Evolutionary conservation across 2,888 invertebrate genomes (phyloP).

Genomic region (Theretra japonica): DNA sequence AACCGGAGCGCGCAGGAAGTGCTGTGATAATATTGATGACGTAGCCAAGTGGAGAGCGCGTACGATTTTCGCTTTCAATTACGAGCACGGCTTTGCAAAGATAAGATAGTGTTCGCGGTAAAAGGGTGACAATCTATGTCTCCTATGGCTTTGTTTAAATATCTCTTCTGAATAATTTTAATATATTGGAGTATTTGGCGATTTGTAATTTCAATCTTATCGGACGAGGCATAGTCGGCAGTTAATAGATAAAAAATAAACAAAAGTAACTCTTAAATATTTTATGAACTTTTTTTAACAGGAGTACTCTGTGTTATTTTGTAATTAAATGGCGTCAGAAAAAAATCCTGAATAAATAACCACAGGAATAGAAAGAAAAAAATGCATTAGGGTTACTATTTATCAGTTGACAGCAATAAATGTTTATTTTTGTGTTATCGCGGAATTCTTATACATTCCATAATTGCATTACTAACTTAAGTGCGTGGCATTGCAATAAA

Average conservation of each 20-base stretch:
- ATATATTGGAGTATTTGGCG: too few species aligned
- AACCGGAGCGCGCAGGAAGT: too few species aligned
- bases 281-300: too few species aligned
- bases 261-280: too few species aligned
- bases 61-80: conserved; percentile 5
- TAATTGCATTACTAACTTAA: conserved; percentile 1
- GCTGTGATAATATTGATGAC: neutral
- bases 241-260: too few species aligned
- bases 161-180: neutral
- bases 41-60: neutral
- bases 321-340: too few species aligned
- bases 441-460: neutral
- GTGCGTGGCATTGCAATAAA: neutral
- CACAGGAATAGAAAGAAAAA: neutral
- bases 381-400: neutral
- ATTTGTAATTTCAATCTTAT: neutral
- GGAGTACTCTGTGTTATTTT: too few species aligned
- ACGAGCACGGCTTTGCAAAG: conserved; percentile 1
- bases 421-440: neutral
- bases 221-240: too few species aligned
- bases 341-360: too few species aligned
- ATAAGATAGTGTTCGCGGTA: conserved; percentile 17
- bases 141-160: neutral
- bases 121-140: neutral
- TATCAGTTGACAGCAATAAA: neutral